Evolutionary conservation across 2,113 vertebrate genomes (phyloP), one percentile per base, ranked within the genome.

Genomic region (Siniperca chuatsi): DNA sequence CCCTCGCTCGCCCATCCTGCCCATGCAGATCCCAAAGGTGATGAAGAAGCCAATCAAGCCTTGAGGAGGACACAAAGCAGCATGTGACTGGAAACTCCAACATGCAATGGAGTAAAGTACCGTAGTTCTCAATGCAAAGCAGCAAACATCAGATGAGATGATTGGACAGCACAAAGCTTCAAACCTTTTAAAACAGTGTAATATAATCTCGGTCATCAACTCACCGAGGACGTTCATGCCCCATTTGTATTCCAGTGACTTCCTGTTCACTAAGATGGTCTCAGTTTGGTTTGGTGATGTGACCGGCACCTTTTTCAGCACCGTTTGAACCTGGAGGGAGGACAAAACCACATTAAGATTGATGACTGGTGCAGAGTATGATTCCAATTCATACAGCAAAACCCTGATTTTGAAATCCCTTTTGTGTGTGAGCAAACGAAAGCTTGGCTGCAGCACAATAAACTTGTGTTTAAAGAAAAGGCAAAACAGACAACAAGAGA

Each of bases 11-110:
- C 97, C 96, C 97, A 97, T 96, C 84, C 95, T 93, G 68, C 96
- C 90, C 96, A 97, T 96, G 87, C 93, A 96, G 78, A 97, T 93
- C 1, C 96, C 96, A 25, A 97, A 97, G 23, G 96, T 94, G 86
- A 97, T 96, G 94, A 97, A 97, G 94, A 97, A 97, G 33, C 96
- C 96, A 12, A 97, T 97, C 84, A 97, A 89, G 25, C 97, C 96
- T 97, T 79, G 52, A 77, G 9, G 21, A 71, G 74, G 66, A 87
- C 71, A 87, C 70, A 73, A n/a, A 77, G 64, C n/a, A 25, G 61
- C 12, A 1, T 2, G 70, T 60, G 0, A 79, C 12, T 2, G 3
- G 20, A 37, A 60, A 50, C 21, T 33, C 15, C 2, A 76, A 21
- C 60, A 83, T 12, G 64, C 58, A 46, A 29, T 20, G 46, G 35